Evolutionary conservation across 2,113 vertebrate genomes (phyloP), one percentile per base, ranked within the genome.

Genomic region (Sinocyclocheilus maitianheensis): DNA sequence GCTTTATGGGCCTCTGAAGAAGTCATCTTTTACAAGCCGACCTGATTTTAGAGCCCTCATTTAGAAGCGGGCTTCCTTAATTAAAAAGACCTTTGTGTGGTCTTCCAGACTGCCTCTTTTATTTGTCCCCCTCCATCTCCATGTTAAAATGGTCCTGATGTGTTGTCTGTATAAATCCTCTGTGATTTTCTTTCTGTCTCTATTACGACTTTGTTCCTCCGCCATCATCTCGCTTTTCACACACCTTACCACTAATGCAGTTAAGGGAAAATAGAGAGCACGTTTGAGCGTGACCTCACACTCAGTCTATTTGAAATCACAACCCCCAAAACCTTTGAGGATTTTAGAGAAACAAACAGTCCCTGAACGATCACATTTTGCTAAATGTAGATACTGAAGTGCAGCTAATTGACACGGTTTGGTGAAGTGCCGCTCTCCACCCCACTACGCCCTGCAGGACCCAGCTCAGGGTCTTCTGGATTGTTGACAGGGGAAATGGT

Each of bases 401-500:
- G 22, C 58, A 48, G 85, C 62, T 77, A 84, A 89, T 87, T 84
- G 80, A 69, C 37, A 1, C 37, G 4, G 69, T 71, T 51, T 26
- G 60, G 40, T 37, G 26, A 76, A 16, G 92, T 91, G 93, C 93
- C 91, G 91, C 93, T 93, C 91, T 94, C 67, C 71, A 55, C 34
- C 55, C 74, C 83, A 53, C 51, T 58, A 72, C 16, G 40, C 81
- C 80, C 65, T 51, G 89, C 93, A 95, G 95, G 94, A 95, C 93
- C 94, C 92, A 58, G 92, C 90, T 83, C 87, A 30, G 85, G 88
- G 95, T 93, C 93, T 40, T 91, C 92, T 94, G 93, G 93, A 76
- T 95, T 26, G 84, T 92, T 91, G 93, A 93, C 93, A 94, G 90
- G 93, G 94, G 94, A 93, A 92, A 94, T 93, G 91, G 92, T 89